phyloP scores from a whole-genome alignment of 2,113 vertebrate genomes.

The Amphilophus citrinellus region DNA sequence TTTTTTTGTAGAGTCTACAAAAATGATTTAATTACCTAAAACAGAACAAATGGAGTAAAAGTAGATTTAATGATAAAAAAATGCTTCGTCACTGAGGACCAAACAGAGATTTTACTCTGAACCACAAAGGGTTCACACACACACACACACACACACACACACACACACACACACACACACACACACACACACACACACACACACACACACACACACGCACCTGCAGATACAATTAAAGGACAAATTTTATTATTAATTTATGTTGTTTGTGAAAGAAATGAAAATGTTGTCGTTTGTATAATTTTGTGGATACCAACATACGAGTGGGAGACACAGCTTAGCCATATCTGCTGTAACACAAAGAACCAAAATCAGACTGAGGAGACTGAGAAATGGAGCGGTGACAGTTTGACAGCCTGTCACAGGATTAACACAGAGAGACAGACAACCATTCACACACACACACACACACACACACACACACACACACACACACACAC shows the following conservation, averaged over 20 bases:
- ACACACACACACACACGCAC: background rate
- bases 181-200: too few species aligned
- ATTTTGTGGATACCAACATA: background rate
- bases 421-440: too few species aligned
- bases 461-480: too few species aligned
- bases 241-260: background rate
- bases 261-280: background rate
- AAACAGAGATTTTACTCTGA: background rate
- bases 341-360: too few species aligned
- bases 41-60: background rate
- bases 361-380: too few species aligned
- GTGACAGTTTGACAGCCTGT: too few species aligned
- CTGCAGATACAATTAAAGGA: background rate
- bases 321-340: background rate
- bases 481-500: too few species aligned
- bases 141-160: too few species aligned
- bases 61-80: background rate
- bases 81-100: constrained; percentile 25
- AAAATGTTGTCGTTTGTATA: background rate
- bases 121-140: accelerated
- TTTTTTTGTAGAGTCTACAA: background rate
- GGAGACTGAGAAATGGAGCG: too few species aligned
- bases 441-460: too few species aligned
- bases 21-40: background rate
- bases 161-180: accelerated